A percentile compares a stretch with the other conserved stretches of the same genome.
phyloP scores from a whole-genome alignment of 2,888 invertebrate species.

The Tenthredo notha region DNA sequence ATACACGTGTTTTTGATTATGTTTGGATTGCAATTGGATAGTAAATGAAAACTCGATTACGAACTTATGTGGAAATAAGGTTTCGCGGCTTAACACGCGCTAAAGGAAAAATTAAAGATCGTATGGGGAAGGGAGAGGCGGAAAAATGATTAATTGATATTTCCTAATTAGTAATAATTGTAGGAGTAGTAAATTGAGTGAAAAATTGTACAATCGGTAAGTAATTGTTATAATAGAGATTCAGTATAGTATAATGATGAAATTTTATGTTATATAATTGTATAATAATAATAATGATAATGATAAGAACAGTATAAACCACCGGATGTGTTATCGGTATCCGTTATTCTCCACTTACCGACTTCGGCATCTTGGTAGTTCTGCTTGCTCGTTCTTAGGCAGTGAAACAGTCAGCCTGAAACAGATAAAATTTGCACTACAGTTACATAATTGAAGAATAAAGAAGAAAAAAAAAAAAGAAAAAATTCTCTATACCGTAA shows the following conservation, averaged over 20 bases:
- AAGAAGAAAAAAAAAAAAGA: neutral
- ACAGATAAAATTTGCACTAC: slow-evolving; percentile 60
- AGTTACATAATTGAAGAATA: slow-evolving; percentile 17
- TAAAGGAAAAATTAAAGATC: neutral
- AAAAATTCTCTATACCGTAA: neutral
- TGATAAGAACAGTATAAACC: neutral
- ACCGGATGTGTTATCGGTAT: slow-evolving; percentile 36
- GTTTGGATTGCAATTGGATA: neutral
- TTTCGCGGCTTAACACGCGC: slow-evolving; percentile 4
- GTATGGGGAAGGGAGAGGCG: too few relatives aligned
- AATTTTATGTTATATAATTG: neutral
- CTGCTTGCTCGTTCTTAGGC: slow-evolving; percentile 62
- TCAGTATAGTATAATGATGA: too few relatives aligned
- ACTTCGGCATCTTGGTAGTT: slow-evolving; percentile 74
- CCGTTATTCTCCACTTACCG: slow-evolving; percentile 66
- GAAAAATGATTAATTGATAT: neutral
- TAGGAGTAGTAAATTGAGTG: too few relatives aligned
- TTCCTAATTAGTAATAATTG: neutral
- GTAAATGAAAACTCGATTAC: slow-evolving; percentile 18
- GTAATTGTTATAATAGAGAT: too few relatives aligned
- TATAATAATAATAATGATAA: neutral
- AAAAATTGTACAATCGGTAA: too few relatives aligned
- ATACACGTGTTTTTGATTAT: too few relatives aligned
- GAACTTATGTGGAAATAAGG: slow-evolving; percentile 26
- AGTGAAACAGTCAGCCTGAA: slow-evolving; percentile 70